These are phyloP conservation scores for Idaea biselata DNA, from an alignment of 2,888 invertebrate genomes.

Conservation along the genomic window DNA sequence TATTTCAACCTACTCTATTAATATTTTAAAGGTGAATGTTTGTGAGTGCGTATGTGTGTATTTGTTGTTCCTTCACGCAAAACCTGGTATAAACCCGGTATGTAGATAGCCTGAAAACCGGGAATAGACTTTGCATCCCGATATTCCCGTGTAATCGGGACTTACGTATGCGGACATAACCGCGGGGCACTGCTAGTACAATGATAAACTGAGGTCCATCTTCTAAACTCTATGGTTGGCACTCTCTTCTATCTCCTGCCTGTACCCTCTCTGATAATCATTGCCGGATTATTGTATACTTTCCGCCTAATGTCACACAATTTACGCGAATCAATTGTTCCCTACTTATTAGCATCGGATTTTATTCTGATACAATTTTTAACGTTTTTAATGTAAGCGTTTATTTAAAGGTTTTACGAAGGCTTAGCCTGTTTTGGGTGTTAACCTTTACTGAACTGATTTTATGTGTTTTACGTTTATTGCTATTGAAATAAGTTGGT, in stretches of 20 bases:
- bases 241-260: too few species aligned
- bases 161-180: too few species aligned
- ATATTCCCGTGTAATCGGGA: too few species aligned
- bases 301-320: constrained; percentile 68
- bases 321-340: constrained; percentile 64
- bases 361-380: constrained; percentile 37
- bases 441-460: constrained; percentile 8
- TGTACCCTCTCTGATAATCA: constrained; percentile 59
- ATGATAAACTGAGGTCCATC: too few species aligned
- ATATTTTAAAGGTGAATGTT: too few species aligned
- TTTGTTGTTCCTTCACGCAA: too few species aligned
- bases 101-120: too few species aligned
- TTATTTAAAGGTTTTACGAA: constrained; percentile 32
- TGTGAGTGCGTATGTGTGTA: too few species aligned
- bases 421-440: constrained; percentile 16
- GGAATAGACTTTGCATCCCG: too few species aligned
- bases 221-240: too few species aligned
- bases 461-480: neutral
- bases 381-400: constrained; percentile 30
- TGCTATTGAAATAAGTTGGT: neutral
- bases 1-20: too few species aligned
- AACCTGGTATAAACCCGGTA: too few species aligned
- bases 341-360: constrained; percentile 47
- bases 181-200: constrained; percentile 9
- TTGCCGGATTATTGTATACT: constrained; percentile 75